Base-by-base conservation (phyloP, 2,888 invertebrate genomes). In the Crematogaster levior region DNA sequence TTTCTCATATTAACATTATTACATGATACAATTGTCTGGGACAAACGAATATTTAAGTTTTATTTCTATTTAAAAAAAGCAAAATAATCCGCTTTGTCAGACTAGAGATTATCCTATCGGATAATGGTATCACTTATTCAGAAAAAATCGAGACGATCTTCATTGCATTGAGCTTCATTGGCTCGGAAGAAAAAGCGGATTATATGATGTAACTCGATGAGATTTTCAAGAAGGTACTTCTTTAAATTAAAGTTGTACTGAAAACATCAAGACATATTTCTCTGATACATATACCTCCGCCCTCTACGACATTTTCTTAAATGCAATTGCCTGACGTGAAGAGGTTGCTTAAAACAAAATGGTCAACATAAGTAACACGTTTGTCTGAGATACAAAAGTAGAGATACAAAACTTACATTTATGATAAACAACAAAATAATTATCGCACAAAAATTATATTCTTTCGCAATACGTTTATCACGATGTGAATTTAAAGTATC, bases 181-280 rank as follows among this genome's bases (percentile, higher is more conserved):
- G 43, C 9, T 79, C 43, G 70, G 77, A 79, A 56, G 77, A 79
- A 56, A 43, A 56, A 46, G 70, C 46, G 43, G 34, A 40, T 70
- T 70, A 77, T 56, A 56, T 27, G 68, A 56, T 79, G 70, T 68
- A 43, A 68, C 70, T 70, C 56, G 56, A 79, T 70, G 56, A 70
- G 34, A 79, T 70, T 65, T 70, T 70, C 77, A 79, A 79, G 70
- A 12, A 58, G 77, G 43, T 58, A 56, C 77, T 79, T 70, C 24
- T 56, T 70, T 70, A 77, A 77, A 68, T 77, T 63, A 77, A 68
- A 77, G 77, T 56, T 34, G 56, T 70, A 70, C 56, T 56, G 70
- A 56, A 65, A 58, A 70, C 40, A 53, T 66, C 34, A 58, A 70
- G 70, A 79, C 30, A 56, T 79, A 43, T 56, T 34, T 70, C 34